These are phyloP conservation scores for Drosophila paracracens DNA, from an alignment of 2,888 invertebrate species.

Conservation along the genomic window DNA sequence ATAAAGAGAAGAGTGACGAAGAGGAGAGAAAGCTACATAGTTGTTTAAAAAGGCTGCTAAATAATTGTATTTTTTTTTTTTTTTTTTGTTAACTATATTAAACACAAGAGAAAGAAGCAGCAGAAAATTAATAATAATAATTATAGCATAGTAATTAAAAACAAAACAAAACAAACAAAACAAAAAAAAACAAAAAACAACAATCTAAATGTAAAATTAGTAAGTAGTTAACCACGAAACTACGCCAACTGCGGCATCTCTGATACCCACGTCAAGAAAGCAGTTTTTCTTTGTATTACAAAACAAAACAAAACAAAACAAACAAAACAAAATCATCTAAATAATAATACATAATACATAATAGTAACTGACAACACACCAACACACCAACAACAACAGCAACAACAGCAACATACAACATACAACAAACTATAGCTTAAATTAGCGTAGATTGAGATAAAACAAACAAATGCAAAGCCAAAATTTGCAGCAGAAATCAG, in stretches of 20 bases:
- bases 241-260: slow-evolving; percentile 18
- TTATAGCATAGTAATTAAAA: slow-evolving; percentile 32
- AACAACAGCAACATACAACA: slow-evolving; percentile 5
- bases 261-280: slow-evolving; percentile 39
- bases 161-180: slow-evolving; percentile 7
- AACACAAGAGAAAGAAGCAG: slow-evolving; percentile 40
- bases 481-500: slow-evolving; percentile 14
- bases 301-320: slow-evolving; percentile 7
- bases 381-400: slow-evolving; percentile 1
- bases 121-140: slow-evolving; percentile 56
- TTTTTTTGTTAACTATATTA: slow-evolving; percentile 72
- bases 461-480: slow-evolving; percentile 6
- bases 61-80: slow-evolving; percentile 48
- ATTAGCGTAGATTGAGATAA: slow-evolving; percentile 30
- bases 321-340: slow-evolving; percentile 15
- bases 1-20: not conserved
- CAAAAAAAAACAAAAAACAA: slow-evolving; percentile 25
- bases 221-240: slow-evolving; percentile 57
- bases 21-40: slow-evolving; percentile 52
- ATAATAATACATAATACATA: slow-evolving; percentile 35
- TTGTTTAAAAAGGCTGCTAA: slow-evolving; percentile 75
- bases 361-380: slow-evolving; percentile 38
- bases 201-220: slow-evolving; percentile 64
- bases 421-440: slow-evolving; percentile 37
- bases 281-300: slow-evolving; percentile 64